Base-by-base conservation (phyloP, 2,113 vertebrate species). In the Deroptyus accipitrinus region DNA sequence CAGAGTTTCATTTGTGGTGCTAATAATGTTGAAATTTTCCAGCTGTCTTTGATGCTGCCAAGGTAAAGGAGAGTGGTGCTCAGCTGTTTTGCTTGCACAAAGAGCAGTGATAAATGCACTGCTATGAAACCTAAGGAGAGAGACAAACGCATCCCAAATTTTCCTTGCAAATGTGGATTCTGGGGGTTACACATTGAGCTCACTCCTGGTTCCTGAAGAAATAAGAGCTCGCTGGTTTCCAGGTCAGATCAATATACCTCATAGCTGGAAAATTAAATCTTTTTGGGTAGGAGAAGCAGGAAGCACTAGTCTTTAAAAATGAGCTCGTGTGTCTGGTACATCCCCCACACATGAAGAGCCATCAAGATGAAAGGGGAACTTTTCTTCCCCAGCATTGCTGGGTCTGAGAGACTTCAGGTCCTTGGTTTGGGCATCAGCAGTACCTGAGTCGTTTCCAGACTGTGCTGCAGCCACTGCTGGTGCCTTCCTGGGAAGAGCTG, bases 141-240 rank as follows among this genome's bases (percentile, higher is more conserved):
- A 61, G 44, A 13, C 12, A 59, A 59, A 59, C 9, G 0, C 2
- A 20, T 1, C 3, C 17, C 5, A 1, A 0, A 13, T 10, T 41
- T 13, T 22, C 51, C 20, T 37, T 24, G 37, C 28, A 33, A 57
- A 37, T 13, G 9, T 13, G 27, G 84, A 31, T 11, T 17, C 9
- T 13, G 16, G 8, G 22, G 17, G 8, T 37, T 15, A 4, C 7
- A 6, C 0, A 0, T 8, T 9, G 35, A 54, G 14, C 8, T 10
- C 33, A 4, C 30, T 8, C 9, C 5, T 13, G 39, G 14, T 4
- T 73, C 30, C 55, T 1, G 1, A 27, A n/a, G 11, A 39, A 49
- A 9, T 0, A 2, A 63, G 27, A 59, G 67, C 48, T 44, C 24
- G 18, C 44, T 10, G 59, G 8, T 33, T n/a, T 46, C 30, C 25